Percentiles rank a stretch among this genome's conserved stretches.
phyloP scores from a whole-genome alignment of 2,888 invertebrate genomes.

The Macrosoma leucophasiata region DNA sequence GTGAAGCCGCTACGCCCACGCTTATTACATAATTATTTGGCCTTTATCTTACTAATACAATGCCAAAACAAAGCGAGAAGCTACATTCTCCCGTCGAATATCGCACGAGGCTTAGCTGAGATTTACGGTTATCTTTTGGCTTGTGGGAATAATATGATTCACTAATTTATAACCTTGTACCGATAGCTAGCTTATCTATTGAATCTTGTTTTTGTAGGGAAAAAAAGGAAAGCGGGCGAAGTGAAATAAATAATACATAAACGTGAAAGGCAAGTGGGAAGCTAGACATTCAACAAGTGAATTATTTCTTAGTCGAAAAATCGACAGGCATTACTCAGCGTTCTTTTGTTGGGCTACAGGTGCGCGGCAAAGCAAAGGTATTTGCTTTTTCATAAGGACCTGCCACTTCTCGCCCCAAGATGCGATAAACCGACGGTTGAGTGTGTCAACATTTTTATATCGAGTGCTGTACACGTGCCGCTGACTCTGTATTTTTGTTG shows the following conservation, averaged over 20 bases:
- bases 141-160: constrained; percentile 36
- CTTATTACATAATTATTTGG: constrained; percentile 52
- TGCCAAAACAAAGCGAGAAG: constrained; percentile 43
- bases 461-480: no score
- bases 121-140: constrained; percentile 51
- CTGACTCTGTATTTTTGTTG: no score
- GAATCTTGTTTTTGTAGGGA: no score
- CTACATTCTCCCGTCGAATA: constrained; percentile 50
- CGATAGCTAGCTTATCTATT: no score
- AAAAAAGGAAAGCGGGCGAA: constrained; percentile 14
- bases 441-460: no score
- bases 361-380: constrained; percentile 39
- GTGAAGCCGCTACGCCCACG: constrained; percentile 36
- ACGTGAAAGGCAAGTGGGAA: constrained; percentile 39
- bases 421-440: no score
- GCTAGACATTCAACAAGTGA: constrained; percentile 61
- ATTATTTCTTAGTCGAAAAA: constrained; percentile 64
- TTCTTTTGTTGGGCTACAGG: constrained; percentile 62
- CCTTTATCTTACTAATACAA: constrained; percentile 51
- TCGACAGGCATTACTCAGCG: constrained; percentile 58
- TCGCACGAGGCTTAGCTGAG: constrained; percentile 45
- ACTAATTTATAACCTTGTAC: no score
- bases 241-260: constrained; percentile 48
- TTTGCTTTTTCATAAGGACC: constrained; percentile 54
- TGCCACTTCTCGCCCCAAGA: no score